Percentiles rank a stretch among this genome's conserved stretches.
Conservation (phyloP, 37 sponge, comb jelly and placozoan species). For the Spongilla lacustris region DNA sequence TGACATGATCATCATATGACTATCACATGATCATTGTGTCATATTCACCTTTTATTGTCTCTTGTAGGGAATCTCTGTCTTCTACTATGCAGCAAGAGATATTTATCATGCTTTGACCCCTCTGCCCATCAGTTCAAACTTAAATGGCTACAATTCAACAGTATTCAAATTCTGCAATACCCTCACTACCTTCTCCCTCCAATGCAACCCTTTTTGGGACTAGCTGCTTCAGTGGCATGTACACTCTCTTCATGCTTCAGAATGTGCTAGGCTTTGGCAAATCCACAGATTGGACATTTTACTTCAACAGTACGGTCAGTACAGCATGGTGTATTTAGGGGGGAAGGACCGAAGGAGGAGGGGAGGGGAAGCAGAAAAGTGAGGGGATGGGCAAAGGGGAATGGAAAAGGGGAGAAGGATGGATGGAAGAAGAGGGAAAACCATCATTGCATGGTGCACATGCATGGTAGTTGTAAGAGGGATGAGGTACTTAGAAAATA, state of each 20-base stretch:
- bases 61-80: background rate
- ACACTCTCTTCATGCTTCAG: slow-evolving; percentile 25
- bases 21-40: no score
- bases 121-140: background rate
- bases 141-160: background rate
- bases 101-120: background rate
- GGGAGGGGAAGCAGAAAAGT: no score
- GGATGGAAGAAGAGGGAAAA: no score
- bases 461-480: no score
- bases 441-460: no score
- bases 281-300: slow-evolving; percentile 39
- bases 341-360: no score
- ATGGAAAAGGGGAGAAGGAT: no score
- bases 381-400: no score
- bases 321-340: background rate
- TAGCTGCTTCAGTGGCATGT: slow-evolving; percentile 51
- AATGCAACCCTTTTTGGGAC: background rate
- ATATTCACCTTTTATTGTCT: background rate
- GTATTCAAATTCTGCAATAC: background rate
- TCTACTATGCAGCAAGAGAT: background rate
- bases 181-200: background rate
- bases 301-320: slow-evolving; percentile 31
- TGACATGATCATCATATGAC: no score
- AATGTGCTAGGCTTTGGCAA: slow-evolving; percentile 46
- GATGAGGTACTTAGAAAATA: no score